These are phyloP conservation scores for Scylla paramamosain DNA, from an alignment of 1,140 invertebrate genomes.

Conservation along the genomic window DNA sequence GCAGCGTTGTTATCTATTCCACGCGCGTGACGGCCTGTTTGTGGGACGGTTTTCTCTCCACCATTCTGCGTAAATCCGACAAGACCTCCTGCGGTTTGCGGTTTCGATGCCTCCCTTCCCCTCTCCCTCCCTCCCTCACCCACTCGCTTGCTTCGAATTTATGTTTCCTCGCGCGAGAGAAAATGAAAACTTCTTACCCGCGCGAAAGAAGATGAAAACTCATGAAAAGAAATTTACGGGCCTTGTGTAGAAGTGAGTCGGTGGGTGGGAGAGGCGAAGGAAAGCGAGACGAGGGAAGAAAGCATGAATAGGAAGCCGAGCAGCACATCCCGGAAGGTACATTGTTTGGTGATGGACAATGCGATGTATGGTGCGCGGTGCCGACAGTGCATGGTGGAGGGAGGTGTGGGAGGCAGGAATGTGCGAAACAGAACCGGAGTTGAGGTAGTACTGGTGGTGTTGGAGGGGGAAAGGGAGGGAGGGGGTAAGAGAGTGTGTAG, in stretches of 20 bases:
- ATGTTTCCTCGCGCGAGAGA: background rate
- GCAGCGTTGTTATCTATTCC: slow-evolving; percentile 11
- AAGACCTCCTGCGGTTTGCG: background rate
- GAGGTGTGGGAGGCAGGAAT: background rate
- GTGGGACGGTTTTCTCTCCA: background rate
- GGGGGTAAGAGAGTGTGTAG: background rate
- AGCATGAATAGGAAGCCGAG: background rate
- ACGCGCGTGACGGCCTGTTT: background rate
- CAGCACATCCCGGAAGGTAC: background rate
- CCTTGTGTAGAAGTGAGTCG: no score
- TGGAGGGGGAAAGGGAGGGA: background rate
- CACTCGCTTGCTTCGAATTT: no score
- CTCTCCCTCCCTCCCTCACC: no score
- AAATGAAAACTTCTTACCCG: no score
- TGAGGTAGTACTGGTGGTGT: no score
- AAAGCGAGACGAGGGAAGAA: background rate
- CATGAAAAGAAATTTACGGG: background rate
- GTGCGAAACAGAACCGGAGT: background rate
- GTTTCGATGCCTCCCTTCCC: background rate
- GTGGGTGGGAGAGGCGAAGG: background rate
- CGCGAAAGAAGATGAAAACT: background rate
- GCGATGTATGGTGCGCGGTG: background rate
- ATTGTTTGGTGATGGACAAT: background rate
- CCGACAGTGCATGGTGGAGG: background rate
- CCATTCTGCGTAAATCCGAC: background rate